These are phyloP conservation scores for Oreochromis mossambicus DNA, from an alignment of 2,797 vertebrate genomes.

Conservation along the genomic window DNA sequence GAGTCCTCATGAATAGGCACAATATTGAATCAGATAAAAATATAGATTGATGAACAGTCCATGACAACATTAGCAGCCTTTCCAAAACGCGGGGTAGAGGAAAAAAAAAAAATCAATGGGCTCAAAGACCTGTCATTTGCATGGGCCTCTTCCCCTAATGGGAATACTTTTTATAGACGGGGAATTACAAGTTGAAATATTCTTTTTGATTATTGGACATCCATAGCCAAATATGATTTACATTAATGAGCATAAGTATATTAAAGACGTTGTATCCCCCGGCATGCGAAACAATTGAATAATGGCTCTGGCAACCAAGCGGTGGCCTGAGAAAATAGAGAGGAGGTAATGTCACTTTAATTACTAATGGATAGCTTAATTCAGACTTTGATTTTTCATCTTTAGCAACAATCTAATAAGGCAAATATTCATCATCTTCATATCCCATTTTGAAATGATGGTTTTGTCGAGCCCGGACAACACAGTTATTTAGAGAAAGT, in stretches of 20 bases:
- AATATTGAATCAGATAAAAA: slow-evolving; percentile 82
- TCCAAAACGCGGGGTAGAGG: slow-evolving; percentile 63
- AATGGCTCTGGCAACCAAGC: slow-evolving; percentile 74
- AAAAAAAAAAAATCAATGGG: slow-evolving; percentile 73
- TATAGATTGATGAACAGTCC: slow-evolving; percentile 82
- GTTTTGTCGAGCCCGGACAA: slow-evolving; percentile 62
- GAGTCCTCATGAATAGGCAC: slow-evolving; percentile 73
- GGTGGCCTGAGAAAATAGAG: slow-evolving; percentile 56
- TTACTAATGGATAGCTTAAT: slow-evolving; percentile 80
- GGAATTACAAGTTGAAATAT: slow-evolving; percentile 81
- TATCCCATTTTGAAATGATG: slow-evolving; percentile 71
- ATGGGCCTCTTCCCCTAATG: slow-evolving; percentile 76
- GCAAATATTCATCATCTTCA: slow-evolving; percentile 78
- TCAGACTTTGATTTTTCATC: slow-evolving; percentile 78
- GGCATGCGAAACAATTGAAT: slow-evolving; percentile 79
- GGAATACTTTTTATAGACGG: slow-evolving; percentile 73
- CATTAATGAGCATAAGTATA: slow-evolving; percentile 86
- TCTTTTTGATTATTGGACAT: slow-evolving; percentile 87
- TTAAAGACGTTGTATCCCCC: slow-evolving; percentile 82
- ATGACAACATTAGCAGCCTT: slow-evolving; percentile 81
- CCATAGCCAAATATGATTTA: slow-evolving; percentile 87
- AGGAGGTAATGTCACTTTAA: slow-evolving; percentile 79
- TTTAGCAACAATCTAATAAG: slow-evolving; percentile 78
- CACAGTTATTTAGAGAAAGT: slow-evolving; percentile 68
- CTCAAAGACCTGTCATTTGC: slow-evolving; percentile 78